These are phyloP conservation scores for Caenorhabditis macrosperma DNA, from an alignment of 2,888 invertebrate species.

Conservation along the genomic window DNA sequence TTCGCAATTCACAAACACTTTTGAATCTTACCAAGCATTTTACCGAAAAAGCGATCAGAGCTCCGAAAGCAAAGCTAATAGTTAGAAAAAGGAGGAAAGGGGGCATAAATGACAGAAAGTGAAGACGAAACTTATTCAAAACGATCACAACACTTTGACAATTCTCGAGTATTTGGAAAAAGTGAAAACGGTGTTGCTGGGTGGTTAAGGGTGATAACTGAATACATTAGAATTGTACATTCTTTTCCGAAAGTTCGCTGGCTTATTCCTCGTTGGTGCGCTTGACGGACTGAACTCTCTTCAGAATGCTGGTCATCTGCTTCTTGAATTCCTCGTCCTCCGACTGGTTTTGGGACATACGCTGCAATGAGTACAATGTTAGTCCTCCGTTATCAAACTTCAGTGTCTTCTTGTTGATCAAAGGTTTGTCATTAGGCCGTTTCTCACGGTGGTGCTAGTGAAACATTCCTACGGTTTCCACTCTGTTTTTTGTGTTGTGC, in stretches of 20 bases:
- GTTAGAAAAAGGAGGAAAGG: slow-evolving; percentile 1
- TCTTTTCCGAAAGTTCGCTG: slow-evolving; percentile 4
- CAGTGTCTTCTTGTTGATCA: too few species aligned
- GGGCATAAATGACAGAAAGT: slow-evolving; percentile 9
- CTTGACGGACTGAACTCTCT: slow-evolving; percentile 68
- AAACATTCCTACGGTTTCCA: not conserved
- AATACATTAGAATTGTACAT: slow-evolving; percentile 45
- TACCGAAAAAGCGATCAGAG: slow-evolving; percentile 29
- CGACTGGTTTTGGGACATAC: slow-evolving; percentile 68
- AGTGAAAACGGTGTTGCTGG: slow-evolving; percentile 5
- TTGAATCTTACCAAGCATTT: slow-evolving; percentile 24
- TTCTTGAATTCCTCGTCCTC: slow-evolving; percentile 79
- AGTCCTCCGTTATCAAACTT: too few species aligned
- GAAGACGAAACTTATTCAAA: slow-evolving; percentile 11
- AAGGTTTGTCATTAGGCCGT: too few species aligned
- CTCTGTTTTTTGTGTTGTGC: not conserved
- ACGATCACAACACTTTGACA: slow-evolving; percentile 12
- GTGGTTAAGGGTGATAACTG: slow-evolving; percentile 5
- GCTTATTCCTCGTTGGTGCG: slow-evolving; percentile 36
- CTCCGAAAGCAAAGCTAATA: slow-evolving; percentile 44
- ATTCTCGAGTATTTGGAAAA: slow-evolving; percentile 2
- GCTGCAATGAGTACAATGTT: slow-evolving; percentile 23
- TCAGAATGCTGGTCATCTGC: slow-evolving; percentile 72
- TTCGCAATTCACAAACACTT: slow-evolving; percentile 18
- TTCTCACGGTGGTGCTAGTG: slow-evolving; percentile 1